Conservation (phyloP, 1,140 invertebrate genomes). For the Diabrotica virgifera region DNA sequence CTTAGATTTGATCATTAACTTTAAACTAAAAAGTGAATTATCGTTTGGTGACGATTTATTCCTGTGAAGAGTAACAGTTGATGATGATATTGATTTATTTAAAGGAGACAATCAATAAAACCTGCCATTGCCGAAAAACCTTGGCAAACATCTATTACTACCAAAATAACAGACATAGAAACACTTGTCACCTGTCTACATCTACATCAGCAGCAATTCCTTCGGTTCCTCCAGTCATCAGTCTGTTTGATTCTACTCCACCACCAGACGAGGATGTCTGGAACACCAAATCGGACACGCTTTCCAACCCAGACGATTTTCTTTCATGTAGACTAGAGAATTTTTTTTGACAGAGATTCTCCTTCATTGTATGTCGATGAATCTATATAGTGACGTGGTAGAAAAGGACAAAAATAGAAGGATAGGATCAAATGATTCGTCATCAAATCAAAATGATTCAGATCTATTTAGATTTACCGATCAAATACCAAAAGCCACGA, state of each 20-base stretch:
- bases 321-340: conserved; percentile 13
- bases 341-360: conserved; percentile 37
- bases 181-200: too few relatives aligned
- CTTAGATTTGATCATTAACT: too few relatives aligned
- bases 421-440: too few relatives aligned
- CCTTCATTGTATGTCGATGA: conserved; percentile 31
- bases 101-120: not conserved
- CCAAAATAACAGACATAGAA: too few relatives aligned
- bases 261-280: conserved; percentile 29
- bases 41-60: too few relatives aligned
- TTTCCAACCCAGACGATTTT: conserved; percentile 24
- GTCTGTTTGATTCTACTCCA: conserved; percentile 35
- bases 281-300: conserved; percentile 35
- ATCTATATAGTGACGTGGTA: conserved; percentile 25
- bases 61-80: too few relatives aligned
- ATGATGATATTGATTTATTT: too few relatives aligned
- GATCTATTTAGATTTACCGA: too few relatives aligned
- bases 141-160: not conserved
- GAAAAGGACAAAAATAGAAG: conserved; percentile 21
- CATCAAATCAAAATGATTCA: too few relatives aligned
- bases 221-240: not conserved
- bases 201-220: not conserved
- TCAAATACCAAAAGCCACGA: too few relatives aligned
- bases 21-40: too few relatives aligned
- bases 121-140: not conserved